Evolutionary conservation across 2,888 invertebrate species (phyloP), one percentile per base, ranked within the genome.

Genomic region (Creontiades dilutus): DNA sequence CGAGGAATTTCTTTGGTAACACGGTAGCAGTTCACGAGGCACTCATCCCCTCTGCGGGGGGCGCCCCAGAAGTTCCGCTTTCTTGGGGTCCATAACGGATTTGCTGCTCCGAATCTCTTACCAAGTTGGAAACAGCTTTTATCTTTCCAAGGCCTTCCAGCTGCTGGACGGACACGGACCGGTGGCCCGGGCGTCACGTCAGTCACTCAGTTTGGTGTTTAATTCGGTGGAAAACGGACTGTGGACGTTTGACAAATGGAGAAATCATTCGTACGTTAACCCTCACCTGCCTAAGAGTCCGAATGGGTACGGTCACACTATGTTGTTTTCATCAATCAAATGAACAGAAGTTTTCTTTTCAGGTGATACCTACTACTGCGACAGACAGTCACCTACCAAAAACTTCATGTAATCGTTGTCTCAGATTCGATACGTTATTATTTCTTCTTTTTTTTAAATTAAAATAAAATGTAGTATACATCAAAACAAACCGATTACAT

Each of bases 141-240:
- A 61, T n/a, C 27, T 9, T 11, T 9, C 75, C 28, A n/a, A 27
- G 78, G 4, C 13, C 16, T 0, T 13, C 82, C 82, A 82, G 82
- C 52, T 82, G 82, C 52, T 19, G 47, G 82, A 19, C 82, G 82
- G 82, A 82, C 82, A 82, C 82, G 82, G 82, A 27, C 82, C 19
- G 47, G 27, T 82, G 82, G 52, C 14, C 82, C 2, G n/a, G n/a
- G 46, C 46, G 82, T 46, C 47, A 68, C 68, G 68, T 68, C 82
- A 48, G 82, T 46, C 82, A 47, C 19, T 48, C 19, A n/a, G 52
- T 23, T 52, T 16, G 27, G 47, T 27, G 82, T 46, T 27, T 82
- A 82, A 82, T 82, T 82, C 82, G 13, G 82, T 82, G 82, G 82
- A 82, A 82, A 68, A 82, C 47, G 14, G 81, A 81, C 19, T 68